Conservation (phyloP, 2,113 vertebrate species). For the Tyrannus savana region DNA sequence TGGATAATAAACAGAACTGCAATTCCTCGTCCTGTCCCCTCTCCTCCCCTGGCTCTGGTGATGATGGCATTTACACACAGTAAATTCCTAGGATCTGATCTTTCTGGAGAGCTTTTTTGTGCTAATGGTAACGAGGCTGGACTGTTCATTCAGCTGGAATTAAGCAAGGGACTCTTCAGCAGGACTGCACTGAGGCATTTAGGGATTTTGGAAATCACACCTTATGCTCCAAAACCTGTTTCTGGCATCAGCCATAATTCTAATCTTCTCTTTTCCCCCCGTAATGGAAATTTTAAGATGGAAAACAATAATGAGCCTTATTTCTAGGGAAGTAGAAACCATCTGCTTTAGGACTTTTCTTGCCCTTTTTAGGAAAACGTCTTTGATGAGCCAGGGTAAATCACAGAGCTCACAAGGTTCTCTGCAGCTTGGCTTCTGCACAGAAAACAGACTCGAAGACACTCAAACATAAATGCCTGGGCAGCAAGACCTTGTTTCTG, state of each 20-base stretch:
- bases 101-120: background rate
- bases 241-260: background rate
- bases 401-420: background rate
- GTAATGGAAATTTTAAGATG: background rate
- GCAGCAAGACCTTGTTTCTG: background rate
- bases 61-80: background rate
- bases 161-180: background rate
- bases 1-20: slow-evolving; percentile 6
- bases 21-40: background rate
- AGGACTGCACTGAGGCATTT: background rate
- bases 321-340: background rate
- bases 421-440: background rate
- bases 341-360: background rate
- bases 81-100: background rate
- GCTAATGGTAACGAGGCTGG: background rate
- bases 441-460: background rate
- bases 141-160: background rate
- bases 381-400: background rate
- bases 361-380: background rate
- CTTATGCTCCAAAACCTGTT: slow-evolving; percentile 3
- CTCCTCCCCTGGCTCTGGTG: background rate
- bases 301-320: background rate
- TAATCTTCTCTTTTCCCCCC: background rate
- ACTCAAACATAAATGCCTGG: background rate
- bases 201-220: background rate